Evolutionary conservation across 2,888 invertebrate genomes (phyloP).

Genomic region (Coelinius sp.): DNA sequence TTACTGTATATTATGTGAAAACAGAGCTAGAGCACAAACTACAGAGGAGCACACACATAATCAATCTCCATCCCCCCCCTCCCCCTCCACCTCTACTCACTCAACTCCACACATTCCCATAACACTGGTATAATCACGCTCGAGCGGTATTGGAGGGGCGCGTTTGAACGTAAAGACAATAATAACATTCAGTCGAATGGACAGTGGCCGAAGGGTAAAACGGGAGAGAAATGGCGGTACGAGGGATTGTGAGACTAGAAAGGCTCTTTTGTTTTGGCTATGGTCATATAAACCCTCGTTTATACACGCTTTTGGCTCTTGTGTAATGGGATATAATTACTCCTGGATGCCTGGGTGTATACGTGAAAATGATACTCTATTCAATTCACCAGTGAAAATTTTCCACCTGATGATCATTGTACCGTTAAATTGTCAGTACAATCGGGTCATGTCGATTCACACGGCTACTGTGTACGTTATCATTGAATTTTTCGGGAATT

Average conservation of each 20-base stretch:
- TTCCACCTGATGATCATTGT: slow-evolving; percentile 33
- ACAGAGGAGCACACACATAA: slow-evolving; percentile 10
- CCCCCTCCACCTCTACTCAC: background rate
- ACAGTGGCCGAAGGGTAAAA: slow-evolving; percentile 28
- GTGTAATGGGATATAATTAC: slow-evolving; percentile 41
- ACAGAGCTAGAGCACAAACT: slow-evolving; percentile 24
- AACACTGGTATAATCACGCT: slow-evolving; percentile 34
- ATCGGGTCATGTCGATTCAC: background rate
- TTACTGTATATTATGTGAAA: slow-evolving; percentile 45
- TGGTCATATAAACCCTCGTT: slow-evolving; percentile 12
- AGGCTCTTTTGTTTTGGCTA: slow-evolving; percentile 38
- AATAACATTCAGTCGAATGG: slow-evolving; percentile 49
- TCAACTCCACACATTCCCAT: background rate
- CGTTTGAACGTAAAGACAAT: slow-evolving; percentile 51
- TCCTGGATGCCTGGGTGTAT: slow-evolving; percentile 15
- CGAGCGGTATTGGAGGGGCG: slow-evolving; percentile 40
- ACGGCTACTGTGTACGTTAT: background rate
- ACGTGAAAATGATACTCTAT: slow-evolving; percentile 35
- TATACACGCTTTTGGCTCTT: slow-evolving; percentile 19
- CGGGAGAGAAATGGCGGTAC: slow-evolving; percentile 27
- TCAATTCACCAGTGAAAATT: slow-evolving; percentile 26
- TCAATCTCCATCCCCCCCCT: slow-evolving; percentile 18
- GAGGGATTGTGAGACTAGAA: slow-evolving; percentile 29
- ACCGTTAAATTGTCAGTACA: slow-evolving; percentile 33
- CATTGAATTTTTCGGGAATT: background rate